Conservation (phyloP, 2,797 vertebrate genomes). For the Scomberomorus guttatus region DNA sequence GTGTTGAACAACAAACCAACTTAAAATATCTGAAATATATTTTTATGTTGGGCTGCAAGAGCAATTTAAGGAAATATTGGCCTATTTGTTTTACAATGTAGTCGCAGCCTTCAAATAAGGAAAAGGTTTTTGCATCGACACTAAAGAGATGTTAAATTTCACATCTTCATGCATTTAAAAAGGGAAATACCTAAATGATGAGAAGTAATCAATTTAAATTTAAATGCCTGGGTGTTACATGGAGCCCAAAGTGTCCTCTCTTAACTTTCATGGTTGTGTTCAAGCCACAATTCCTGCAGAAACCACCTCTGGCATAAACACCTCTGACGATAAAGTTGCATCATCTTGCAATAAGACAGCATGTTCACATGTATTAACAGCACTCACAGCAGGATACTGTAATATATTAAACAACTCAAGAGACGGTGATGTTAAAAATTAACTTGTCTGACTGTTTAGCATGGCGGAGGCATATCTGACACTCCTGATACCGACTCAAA, state of each 20-base stretch:
- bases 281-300: constrained; percentile 6
- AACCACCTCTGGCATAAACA: constrained; percentile 15
- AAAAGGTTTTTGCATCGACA: no score
- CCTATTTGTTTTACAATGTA: no score
- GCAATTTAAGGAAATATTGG: no score
- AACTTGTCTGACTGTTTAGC: constrained; percentile 28
- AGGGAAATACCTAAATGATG: neutral
- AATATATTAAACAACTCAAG: constrained; percentile 40
- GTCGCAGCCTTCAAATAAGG: no score
- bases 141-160: no score
- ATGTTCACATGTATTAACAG: constrained; percentile 6
- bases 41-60: no score
- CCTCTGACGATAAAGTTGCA: constrained; percentile 23
- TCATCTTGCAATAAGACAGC: constrained; percentile 9
- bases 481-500: constrained; percentile 26
- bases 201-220: neutral
- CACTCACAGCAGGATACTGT: constrained; percentile 13
- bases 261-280: neutral
- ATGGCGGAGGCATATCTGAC: neutral
- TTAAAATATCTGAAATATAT: no score
- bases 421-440: constrained; percentile 51
- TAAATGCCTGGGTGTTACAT: neutral
- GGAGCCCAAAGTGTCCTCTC: neutral
- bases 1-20: no score
- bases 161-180: neutral